Evolutionary conservation across 2,888 invertebrate genomes (phyloP).

Genomic region (Macrosiphum euphorbiae): DNA sequence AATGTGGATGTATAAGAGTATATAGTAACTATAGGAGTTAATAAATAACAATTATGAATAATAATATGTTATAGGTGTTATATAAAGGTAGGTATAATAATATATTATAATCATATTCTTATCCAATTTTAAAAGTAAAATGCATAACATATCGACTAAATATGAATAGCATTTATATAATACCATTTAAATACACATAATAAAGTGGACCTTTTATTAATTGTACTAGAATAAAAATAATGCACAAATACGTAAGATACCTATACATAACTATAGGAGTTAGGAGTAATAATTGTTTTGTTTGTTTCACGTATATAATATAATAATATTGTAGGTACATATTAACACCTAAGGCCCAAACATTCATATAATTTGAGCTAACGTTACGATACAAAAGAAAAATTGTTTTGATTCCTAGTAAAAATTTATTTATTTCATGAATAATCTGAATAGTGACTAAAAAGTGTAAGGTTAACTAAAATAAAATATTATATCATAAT

Average conservation of each 20-base stretch:
- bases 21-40: background rate
- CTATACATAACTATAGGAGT: background rate
- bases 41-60: background rate
- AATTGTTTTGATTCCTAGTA: background rate
- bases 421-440: background rate
- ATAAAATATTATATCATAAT: constrained; percentile 12
- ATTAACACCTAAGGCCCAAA: background rate
- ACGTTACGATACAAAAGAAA: background rate
- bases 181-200: background rate
- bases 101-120: background rate
- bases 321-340: background rate
- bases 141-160: background rate
- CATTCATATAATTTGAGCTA: background rate
- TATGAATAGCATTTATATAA: background rate
- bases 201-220: background rate
- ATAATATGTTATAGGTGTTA: background rate
- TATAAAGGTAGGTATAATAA: background rate
- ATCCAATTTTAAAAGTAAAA: background rate
- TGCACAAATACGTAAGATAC: background rate
- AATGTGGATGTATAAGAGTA: background rate
- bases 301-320: background rate
- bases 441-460: background rate
- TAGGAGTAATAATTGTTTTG: background rate
- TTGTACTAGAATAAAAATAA: background rate
- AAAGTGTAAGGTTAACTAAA: background rate